phyloP scores from a whole-genome alignment of 2,888 invertebrate genomes.

The Merodon equestris region DNA sequence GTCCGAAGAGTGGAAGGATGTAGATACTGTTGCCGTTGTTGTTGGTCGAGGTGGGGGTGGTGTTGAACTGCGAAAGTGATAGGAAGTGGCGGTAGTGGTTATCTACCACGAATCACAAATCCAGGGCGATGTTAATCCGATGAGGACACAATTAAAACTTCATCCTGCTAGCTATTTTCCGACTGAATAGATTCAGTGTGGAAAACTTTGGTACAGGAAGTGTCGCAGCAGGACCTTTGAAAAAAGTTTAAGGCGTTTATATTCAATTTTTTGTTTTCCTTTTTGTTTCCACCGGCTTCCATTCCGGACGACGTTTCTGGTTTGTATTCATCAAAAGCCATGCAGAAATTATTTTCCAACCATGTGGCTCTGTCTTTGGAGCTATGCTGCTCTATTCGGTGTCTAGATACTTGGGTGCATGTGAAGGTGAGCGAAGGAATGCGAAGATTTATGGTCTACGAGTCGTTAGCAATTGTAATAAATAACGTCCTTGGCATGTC shows the following conservation, averaged over 20 bases:
- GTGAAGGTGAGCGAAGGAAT: constrained; percentile 56
- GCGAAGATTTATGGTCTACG: constrained; percentile 70
- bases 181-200: constrained; percentile 65
- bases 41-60: neutral
- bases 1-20: constrained; percentile 1
- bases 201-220: constrained; percentile 58
- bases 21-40: constrained; percentile 7
- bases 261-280: too few relatives aligned
- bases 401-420: constrained; percentile 13
- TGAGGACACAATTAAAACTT: constrained; percentile 72
- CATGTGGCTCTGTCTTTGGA: neutral
- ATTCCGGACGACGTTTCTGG: neutral
- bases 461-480: constrained; percentile 72
- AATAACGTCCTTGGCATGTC: constrained; percentile 70
- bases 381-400: neutral
- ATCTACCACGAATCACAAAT: constrained; percentile 55
- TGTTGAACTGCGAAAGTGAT: constrained; percentile 12
- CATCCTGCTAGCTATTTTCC: constrained; percentile 70
- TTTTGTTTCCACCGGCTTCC: constrained; percentile 33
- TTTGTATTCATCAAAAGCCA: constrained; percentile 61
- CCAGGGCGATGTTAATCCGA: constrained; percentile 70
- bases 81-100: constrained; percentile 16
- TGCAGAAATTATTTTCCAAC: constrained; percentile 57
- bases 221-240: constrained; percentile 42
- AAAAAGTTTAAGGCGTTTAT: constrained; percentile 50